These are phyloP conservation scores for Chaenocephalus aceratus DNA, from an alignment of 2,113 vertebrate species.

Conservation along the genomic window DNA sequence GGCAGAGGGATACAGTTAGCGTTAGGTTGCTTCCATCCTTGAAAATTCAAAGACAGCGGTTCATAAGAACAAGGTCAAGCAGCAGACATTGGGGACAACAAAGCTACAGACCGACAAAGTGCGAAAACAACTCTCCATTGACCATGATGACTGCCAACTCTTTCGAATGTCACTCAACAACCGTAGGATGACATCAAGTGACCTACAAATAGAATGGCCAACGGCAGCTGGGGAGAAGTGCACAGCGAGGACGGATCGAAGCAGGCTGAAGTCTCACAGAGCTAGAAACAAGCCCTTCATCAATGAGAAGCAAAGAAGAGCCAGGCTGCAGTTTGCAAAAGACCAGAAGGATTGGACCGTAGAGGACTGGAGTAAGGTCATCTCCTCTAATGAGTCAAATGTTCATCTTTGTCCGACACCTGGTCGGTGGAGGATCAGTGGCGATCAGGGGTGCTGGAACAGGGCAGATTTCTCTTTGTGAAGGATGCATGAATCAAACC, in stretches of 20 bases:
- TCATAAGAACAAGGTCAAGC: conserved; percentile 48
- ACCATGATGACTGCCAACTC: background rate
- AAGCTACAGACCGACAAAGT: conserved; percentile 15
- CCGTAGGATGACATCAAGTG: background rate
- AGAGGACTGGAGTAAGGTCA: conserved; percentile 1
- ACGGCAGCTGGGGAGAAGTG: background rate
- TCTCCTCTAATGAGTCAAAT: conserved; percentile 1
- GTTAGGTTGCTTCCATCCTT: conserved; percentile 34
- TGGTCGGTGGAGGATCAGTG: background rate
- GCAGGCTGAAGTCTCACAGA: background rate
- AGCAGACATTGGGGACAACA: conserved; percentile 35
- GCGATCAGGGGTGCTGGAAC: background rate
- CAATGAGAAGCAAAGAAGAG: conserved; percentile 5
- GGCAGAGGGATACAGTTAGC: conserved; percentile 26
- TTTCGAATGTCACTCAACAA: conserved; percentile 7
- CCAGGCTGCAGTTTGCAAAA: background rate
- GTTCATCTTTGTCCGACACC: background rate
- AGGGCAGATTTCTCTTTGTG: background rate
- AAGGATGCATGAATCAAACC: background rate
- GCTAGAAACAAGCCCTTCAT: background rate
- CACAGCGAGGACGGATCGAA: background rate
- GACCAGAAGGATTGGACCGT: background rate
- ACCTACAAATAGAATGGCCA: background rate
- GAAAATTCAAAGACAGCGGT: conserved; percentile 28
- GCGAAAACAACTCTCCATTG: conserved; percentile 3